phyloP scores from a whole-genome alignment of 2,797 vertebrate species.

The Anguilla pacifica region DNA sequence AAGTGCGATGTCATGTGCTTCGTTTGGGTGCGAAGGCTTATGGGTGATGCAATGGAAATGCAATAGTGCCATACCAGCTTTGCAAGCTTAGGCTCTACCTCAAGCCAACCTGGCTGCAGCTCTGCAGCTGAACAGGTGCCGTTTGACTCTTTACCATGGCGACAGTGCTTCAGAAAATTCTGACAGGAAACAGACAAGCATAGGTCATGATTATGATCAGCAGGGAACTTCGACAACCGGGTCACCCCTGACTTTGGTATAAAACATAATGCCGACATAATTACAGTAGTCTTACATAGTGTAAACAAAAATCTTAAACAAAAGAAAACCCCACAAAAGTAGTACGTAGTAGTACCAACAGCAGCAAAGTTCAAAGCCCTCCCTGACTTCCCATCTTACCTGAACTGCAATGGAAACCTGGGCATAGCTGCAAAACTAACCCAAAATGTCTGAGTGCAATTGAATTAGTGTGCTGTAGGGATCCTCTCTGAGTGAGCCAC shows the following conservation, averaged over 20 bases:
- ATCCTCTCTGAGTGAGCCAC: constrained; percentile 3
- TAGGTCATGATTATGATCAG: neutral
- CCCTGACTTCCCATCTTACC: neutral
- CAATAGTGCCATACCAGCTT: neutral
- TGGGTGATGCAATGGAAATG: neutral
- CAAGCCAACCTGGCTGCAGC: neutral
- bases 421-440: neutral
- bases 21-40: neutral
- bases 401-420: constrained; percentile 3
- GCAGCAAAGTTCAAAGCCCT: neutral
- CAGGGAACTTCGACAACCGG: neutral
- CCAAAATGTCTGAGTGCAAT: constrained; percentile 16
- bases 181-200: neutral
- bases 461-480: neutral
- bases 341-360: neutral
- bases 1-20: neutral
- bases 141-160: neutral
- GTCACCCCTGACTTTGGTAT: neutral
- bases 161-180: neutral
- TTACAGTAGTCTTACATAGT: constrained; percentile 6
- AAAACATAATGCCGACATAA: neutral
- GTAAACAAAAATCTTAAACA: neutral
- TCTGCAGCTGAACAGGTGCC: neutral
- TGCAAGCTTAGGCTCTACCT: neutral
- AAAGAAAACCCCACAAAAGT: neutral